Conservation (phyloP, 2,888 invertebrate species). For the Conchocele bisecta region DNA sequence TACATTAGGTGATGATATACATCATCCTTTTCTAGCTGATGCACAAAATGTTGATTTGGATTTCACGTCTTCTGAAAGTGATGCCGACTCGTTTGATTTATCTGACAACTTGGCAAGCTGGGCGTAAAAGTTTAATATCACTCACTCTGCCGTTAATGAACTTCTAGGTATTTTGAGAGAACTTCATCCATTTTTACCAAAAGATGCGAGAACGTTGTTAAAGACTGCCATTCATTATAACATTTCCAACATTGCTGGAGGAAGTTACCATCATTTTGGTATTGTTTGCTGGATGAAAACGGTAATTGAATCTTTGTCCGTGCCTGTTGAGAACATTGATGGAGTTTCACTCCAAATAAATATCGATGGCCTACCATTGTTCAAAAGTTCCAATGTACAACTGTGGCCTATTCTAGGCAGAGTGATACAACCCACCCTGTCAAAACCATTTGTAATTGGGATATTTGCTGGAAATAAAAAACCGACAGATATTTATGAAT, state of each 20-base stretch:
- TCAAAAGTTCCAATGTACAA: slow-evolving; percentile 24
- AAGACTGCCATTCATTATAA: not conserved
- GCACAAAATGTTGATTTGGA: too few relatives aligned
- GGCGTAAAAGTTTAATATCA: slow-evolving; percentile 11
- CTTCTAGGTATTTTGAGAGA: slow-evolving; percentile 7
- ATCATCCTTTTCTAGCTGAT: too few relatives aligned
- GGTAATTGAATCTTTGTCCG: not conserved
- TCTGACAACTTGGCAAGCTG: not conserved
- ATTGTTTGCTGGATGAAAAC: not conserved
- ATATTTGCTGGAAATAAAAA: slow-evolving; percentile 37
- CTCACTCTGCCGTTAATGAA: slow-evolving; percentile 15
- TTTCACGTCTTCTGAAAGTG: too few relatives aligned
- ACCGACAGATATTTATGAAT: slow-evolving; percentile 29
- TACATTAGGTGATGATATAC: too few relatives aligned
- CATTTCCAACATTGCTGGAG: not conserved
- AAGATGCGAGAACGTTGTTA: slow-evolving; percentile 33
- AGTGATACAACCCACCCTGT: not conserved
- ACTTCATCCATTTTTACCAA: slow-evolving; percentile 17
- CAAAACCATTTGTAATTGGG: slow-evolving; percentile 41
- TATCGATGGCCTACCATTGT: slow-evolving; percentile 38
- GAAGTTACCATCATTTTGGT: slow-evolving; percentile 11
- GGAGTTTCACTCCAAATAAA: not conserved
- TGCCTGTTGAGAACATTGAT: not conserved
- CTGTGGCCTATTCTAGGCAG: slow-evolving; percentile 47
- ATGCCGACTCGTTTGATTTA: too few relatives aligned